These are phyloP conservation scores for Aphodius sticticus DNA, from an alignment of 2,888 invertebrate genomes.

Conservation along the genomic window DNA sequence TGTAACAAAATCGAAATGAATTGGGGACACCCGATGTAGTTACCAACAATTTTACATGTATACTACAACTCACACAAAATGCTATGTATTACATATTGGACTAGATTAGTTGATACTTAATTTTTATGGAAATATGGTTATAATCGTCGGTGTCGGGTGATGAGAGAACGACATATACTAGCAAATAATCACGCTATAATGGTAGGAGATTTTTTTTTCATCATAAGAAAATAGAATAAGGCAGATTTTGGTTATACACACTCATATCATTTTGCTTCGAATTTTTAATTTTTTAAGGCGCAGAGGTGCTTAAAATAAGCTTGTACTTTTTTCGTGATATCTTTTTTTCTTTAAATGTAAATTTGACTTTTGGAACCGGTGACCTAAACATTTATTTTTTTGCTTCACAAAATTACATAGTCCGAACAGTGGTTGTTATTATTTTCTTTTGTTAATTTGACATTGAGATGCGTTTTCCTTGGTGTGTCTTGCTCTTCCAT, in stretches of 20 bases:
- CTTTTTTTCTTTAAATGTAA: conserved; percentile 54
- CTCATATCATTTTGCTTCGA: conserved; percentile 64
- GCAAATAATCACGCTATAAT: conserved; percentile 62
- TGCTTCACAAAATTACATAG: conserved; percentile 31
- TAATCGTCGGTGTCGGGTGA: conserved; percentile 60
- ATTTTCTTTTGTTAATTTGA: conserved; percentile 29
- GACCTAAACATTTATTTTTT: conserved; percentile 62
- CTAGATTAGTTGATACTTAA: conserved; percentile 62
- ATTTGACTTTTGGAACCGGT: conserved; percentile 62
- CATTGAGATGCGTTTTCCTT: conserved; percentile 34
- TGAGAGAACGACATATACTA: conserved; percentile 60
- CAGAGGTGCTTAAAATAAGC: conserved; percentile 78
- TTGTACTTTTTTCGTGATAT: conserved; percentile 75
- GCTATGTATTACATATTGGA: conserved; percentile 64
- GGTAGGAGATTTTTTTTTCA: conserved; percentile 64
- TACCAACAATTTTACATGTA: conserved; percentile 66
- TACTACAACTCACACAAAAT: conserved; percentile 67
- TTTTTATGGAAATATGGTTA: conserved; percentile 59
- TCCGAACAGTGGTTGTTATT: conserved; percentile 58
- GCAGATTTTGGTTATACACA: conserved; percentile 74
- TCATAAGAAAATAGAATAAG: conserved; percentile 73
- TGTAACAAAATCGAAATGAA: conserved; percentile 50
- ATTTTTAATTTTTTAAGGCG: conserved; percentile 68
- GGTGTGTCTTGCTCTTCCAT: conserved; percentile 34
- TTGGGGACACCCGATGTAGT: conserved; percentile 58